These are phyloP conservation scores for Seriola quinqueradiata DNA, from an alignment of 2,113 vertebrate genomes.

Conservation along the genomic window DNA sequence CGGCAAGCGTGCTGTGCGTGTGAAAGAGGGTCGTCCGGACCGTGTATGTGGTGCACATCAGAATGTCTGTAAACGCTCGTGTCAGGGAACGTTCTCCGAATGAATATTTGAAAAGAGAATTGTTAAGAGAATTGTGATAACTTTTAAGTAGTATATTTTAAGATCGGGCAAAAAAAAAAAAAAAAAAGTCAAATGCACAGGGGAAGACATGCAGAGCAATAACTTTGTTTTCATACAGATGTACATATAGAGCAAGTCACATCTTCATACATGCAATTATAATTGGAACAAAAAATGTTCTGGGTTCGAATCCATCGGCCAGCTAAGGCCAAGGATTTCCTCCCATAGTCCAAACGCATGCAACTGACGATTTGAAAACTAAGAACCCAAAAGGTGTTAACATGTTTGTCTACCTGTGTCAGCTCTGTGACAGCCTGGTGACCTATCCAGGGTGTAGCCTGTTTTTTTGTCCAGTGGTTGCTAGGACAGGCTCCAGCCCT, in stretches of 20 bases:
- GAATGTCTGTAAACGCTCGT: not conserved
- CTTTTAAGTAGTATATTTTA: not conserved
- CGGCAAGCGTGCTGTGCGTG: not conserved
- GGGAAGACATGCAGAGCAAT: not conserved
- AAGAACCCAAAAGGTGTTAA: too few species aligned
- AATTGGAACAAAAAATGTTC: too few species aligned
- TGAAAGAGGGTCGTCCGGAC: slow-evolving; percentile 2
- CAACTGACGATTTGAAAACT: not conserved
- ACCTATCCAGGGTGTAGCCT: not conserved
- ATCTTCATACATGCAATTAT: not conserved
- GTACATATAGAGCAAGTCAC: not conserved
- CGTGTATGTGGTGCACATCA: slow-evolving; percentile 17
- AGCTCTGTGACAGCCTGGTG: not conserved
- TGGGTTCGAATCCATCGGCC: not conserved
- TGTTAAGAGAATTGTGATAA: not conserved
- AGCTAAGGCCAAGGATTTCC: not conserved
- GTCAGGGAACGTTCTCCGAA: not conserved
- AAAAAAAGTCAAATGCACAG: not conserved
- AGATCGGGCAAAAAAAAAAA: not conserved
- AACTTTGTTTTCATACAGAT: not conserved
- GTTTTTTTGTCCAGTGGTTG: not conserved
- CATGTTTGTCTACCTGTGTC: not conserved
- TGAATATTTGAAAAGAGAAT: not conserved
- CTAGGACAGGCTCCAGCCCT: not conserved
- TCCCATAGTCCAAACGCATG: not conserved